phyloP scores from a whole-genome alignment of 1,140 invertebrate species.

The Himalopsyche phryganea region DNA sequence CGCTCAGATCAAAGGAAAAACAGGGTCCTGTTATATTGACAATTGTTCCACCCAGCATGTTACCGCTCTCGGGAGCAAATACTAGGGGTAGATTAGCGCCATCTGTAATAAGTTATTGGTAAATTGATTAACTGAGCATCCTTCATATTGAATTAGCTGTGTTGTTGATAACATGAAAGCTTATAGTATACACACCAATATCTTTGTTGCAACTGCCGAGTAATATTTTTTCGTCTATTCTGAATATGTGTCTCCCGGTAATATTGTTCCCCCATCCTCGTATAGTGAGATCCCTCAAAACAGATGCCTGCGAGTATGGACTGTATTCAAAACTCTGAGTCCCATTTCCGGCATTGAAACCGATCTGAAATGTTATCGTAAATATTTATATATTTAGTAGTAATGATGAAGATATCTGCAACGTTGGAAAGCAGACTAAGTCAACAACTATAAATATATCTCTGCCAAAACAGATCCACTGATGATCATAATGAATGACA shows the following conservation, averaged over 20 bases:
- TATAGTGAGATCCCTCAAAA: conserved; percentile 74
- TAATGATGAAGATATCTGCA: too few species aligned
- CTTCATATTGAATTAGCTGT: too few species aligned
- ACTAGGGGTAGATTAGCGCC: conserved; percentile 75
- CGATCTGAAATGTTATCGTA: conserved; percentile 67
- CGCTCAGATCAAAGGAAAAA: conserved; percentile 61
- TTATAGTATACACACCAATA: conserved; percentile 59
- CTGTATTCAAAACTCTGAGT: conserved; percentile 85
- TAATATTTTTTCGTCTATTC: conserved; percentile 92
- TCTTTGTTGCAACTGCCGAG: conserved; percentile 89
- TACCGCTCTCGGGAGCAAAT: conserved; percentile 90
- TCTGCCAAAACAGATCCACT: too few species aligned
- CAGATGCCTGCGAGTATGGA: conserved; percentile 85
- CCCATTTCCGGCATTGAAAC: conserved; percentile 94
- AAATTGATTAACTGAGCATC: too few species aligned
- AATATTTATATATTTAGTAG: too few species aligned
- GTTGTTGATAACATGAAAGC: too few species aligned
- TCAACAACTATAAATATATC: too few species aligned
- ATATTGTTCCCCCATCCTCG: conserved; percentile 85
- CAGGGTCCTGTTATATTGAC: conserved; percentile 95
- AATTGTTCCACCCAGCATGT: conserved; percentile 91
- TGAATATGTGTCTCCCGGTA: conserved; percentile 87
- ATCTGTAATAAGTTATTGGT: conserved; percentile 52
- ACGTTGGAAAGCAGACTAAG: too few species aligned
- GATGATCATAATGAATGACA: too few species aligned